Conservation (phyloP, 2,888 invertebrate species). For the Melanchra persicariae region DNA sequence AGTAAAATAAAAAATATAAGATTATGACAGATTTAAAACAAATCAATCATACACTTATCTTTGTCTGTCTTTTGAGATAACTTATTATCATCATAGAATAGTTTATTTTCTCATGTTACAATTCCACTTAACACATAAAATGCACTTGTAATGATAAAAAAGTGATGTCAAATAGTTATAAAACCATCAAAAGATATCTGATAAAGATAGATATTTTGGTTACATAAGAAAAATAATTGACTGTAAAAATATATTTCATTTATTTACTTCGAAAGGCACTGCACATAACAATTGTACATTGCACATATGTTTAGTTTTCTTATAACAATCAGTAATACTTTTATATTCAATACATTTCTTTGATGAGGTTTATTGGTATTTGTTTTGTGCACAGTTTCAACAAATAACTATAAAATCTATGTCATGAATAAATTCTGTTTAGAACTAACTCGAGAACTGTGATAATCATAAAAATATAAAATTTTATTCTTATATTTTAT, state of each 20-base stretch:
- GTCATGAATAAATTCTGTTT: conserved; percentile 47
- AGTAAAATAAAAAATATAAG: neutral
- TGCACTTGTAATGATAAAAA: conserved; percentile 22
- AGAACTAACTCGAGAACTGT: conserved; percentile 29
- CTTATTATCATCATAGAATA: neutral
- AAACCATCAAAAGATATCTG: conserved; percentile 25
- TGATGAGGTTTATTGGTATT: conserved; percentile 29
- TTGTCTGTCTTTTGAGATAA: conserved; percentile 7
- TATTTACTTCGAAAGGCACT: conserved; percentile 51
- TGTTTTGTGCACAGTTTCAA: conserved; percentile 53
- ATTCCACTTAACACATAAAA: neutral
- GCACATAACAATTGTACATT: conserved; percentile 49
- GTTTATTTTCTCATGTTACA: conserved; percentile 25
- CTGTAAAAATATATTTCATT: conserved; percentile 55
- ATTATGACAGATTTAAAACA: conserved; percentile 4
- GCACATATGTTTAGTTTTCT: conserved; percentile 32
- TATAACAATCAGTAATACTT: conserved; percentile 52
- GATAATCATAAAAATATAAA: conserved; percentile 42
- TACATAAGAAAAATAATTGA: conserved; percentile 25
- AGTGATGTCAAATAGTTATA: conserved; percentile 31
- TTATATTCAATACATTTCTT: conserved; percentile 43
- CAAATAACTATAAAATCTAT: conserved; percentile 41
- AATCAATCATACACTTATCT: neutral
- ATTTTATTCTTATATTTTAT: conserved; percentile 25
- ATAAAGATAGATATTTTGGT: conserved; percentile 15